These are phyloP conservation scores for Alectoris magna DNA, from an alignment of 2,797 vertebrate genomes.

Conservation along the genomic window DNA sequence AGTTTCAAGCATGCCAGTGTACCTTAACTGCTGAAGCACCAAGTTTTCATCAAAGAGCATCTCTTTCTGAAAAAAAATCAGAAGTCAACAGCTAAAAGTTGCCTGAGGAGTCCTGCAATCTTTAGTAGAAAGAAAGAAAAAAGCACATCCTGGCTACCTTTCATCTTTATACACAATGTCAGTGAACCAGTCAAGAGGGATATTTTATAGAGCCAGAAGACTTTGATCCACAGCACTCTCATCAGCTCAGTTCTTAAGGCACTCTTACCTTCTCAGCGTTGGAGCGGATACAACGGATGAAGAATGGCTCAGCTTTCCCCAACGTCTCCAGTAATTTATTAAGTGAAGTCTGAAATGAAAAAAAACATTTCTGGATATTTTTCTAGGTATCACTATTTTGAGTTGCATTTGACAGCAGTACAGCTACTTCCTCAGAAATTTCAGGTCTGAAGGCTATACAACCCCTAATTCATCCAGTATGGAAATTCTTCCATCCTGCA, in stretches of 20 bases:
- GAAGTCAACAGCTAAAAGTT: neutral
- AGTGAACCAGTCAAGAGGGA: neutral
- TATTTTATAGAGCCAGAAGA: neutral
- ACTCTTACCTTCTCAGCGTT: conserved; percentile 93
- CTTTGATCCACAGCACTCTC: neutral
- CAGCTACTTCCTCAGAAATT: neutral
- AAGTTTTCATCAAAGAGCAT: conserved; percentile 92
- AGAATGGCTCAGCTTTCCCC: conserved; percentile 95
- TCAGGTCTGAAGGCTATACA: neutral
- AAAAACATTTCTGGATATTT: neutral
- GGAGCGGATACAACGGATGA: conserved; percentile 97
- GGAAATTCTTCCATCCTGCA: neutral
- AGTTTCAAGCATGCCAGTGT: conserved; percentile 98
- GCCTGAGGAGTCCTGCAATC: neutral
- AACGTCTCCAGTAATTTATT: conserved; percentile 94
- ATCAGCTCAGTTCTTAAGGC: neutral
- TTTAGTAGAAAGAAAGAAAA: neutral
- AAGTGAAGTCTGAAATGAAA: conserved; percentile 87
- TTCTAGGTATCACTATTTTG: neutral
- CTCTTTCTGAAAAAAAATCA: conserved; percentile 85
- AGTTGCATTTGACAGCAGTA: neutral
- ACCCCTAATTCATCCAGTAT: neutral
- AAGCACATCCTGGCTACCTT: neutral
- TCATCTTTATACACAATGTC: neutral
- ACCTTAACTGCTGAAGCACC: conserved; percentile 95